Evolutionary conservation across 1,140 invertebrate species (phyloP), one percentile per base, ranked within the genome.

Genomic region (Stegodyphus dumicola): DNA sequence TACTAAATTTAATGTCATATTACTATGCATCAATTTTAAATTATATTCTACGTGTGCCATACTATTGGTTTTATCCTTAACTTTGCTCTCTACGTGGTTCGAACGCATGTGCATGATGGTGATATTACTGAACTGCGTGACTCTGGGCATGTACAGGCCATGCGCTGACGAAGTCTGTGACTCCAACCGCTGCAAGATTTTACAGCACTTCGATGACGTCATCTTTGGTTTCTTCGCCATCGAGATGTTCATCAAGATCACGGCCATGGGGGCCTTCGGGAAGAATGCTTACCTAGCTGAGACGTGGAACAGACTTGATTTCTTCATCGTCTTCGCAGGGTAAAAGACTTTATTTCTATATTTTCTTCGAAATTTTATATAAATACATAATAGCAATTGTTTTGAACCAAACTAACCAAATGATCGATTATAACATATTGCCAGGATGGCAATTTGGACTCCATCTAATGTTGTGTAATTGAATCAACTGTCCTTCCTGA

Each of bases 131-230:
- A 99, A 99, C 93, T 99, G 99, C 92, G 94, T 99, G 73, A 99
- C 99, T 0, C 93, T 99, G 87, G 98, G 98, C 66, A 99, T 99
- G 98, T 99, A 99, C 91, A 96, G 99, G 91, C 98, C 98, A 10
- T 99, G 98, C 90, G 95, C 96, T 87, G 97, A 99, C 90, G 93
- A 95, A 87, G 88, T 90, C 48, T 99, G 98, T 90, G 91, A 93
- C 74, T 96, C 95, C 77, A 95, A 95, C 90, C 93, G 98, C 89
- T 99, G 98, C 92, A 95, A 95, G 91, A 95, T 99, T 90, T 92
- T 93, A 4, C 92, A 97, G 95, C 94, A 96, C 89, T 97, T 99
- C 90, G 98, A 99, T 90, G 97, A 99, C 91, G 95, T 98, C 88
- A 99, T 99, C 91, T 99, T 99, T 91, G 95, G 94, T 79, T 99